Evolutionary conservation across 1,140 invertebrate genomes (phyloP).

Genomic region (Habropoda laboriosa): DNA sequence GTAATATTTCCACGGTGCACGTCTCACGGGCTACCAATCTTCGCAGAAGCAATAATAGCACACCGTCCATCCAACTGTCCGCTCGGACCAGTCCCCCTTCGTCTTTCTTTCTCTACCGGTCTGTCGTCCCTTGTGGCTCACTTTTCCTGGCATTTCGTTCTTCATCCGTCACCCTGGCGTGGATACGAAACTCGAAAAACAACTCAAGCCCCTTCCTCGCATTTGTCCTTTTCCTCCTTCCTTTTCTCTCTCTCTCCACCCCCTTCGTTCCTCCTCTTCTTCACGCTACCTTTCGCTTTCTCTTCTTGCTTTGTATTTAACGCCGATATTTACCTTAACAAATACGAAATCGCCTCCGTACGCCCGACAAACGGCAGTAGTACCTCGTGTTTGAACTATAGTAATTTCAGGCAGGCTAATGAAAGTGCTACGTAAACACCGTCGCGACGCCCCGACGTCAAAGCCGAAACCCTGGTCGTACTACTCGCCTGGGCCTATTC

Average conservation of each 20-base stretch:
- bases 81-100: conserved; percentile 63
- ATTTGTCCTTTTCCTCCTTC: conserved; percentile 33
- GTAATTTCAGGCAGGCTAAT: conserved; percentile 81
- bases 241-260: neutral
- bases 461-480: conserved; percentile 71
- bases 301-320: conserved; percentile 65
- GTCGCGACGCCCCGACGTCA: conserved; percentile 79
- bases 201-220: conserved; percentile 26
- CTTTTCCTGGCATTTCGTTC: conserved; percentile 27
- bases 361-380: conserved; percentile 56
- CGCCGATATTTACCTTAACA: conserved; percentile 75
- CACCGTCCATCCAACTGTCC: conserved; percentile 77
- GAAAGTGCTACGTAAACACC: conserved; percentile 80
- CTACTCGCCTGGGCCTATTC: neutral
- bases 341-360: conserved; percentile 76
- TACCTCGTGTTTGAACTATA: conserved; percentile 78
- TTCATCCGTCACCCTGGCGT: conserved; percentile 27
- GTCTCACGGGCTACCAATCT: conserved; percentile 77
- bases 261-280: conserved; percentile 33
- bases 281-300: conserved; percentile 35
- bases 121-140: conserved; percentile 54
- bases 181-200: conserved; percentile 29
- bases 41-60: conserved; percentile 79
- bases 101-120: conserved; percentile 63
- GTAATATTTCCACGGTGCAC: conserved; percentile 76